A percentile compares a stretch with the other conserved stretches of the same genome.
phyloP scores from a whole-genome alignment of 2,113 vertebrate genomes.

The Corydoras maculifer region DNA sequence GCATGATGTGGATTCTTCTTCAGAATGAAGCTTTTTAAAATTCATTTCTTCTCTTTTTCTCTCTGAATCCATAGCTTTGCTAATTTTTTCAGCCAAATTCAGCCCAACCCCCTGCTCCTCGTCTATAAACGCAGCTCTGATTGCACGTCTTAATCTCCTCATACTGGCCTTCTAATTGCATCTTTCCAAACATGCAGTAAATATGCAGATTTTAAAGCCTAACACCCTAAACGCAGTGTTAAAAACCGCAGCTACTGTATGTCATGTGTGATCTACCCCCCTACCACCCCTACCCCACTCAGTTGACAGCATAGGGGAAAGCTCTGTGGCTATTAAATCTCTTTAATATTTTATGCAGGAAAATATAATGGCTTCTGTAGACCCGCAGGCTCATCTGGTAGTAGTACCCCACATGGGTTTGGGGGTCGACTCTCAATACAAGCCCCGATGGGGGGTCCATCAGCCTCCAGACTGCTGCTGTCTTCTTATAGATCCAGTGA shows the following conservation, averaged over 20 bases:
- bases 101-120: constrained; percentile 6
- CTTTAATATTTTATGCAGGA: constrained; percentile 60
- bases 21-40: too few relatives aligned
- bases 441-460: background rate
- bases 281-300: background rate
- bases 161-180: constrained; percentile 56
- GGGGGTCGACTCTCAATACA: constrained; percentile 3
- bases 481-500: constrained; percentile 2
- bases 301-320: constrained; percentile 46
- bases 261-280: too few relatives aligned
- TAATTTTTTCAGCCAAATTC: background rate
- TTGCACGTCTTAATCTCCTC: constrained; percentile 26
- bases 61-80: constrained; percentile 40
- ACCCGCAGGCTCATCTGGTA: constrained; percentile 7
- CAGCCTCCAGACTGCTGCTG: background rate
- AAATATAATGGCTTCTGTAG: constrained; percentile 34
- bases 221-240: too few relatives aligned
- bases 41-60: background rate
- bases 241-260: too few relatives aligned
- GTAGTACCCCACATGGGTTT: constrained; percentile 5
- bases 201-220: too few relatives aligned
- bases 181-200: constrained; percentile 24
- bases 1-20: too few relatives aligned
- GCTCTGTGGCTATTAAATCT: constrained; percentile 61
- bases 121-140: constrained; percentile 31